A percentile compares a stretch with the other conserved stretches of the same genome.
Conservation (phyloP, 2,888 invertebrate species). For the Drosophila demipolita region DNA sequence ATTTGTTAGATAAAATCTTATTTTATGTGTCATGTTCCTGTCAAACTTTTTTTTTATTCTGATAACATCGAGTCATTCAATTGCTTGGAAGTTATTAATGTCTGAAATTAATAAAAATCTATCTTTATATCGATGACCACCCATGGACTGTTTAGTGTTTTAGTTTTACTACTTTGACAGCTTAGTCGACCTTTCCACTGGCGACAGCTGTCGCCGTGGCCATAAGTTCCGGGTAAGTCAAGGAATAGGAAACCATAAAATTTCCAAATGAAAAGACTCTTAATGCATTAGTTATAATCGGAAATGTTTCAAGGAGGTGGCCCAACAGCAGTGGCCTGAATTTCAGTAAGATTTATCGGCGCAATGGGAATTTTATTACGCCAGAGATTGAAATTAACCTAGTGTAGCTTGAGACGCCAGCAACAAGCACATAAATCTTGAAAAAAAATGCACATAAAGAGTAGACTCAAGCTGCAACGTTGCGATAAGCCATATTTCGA, state of each 20-base stretch:
- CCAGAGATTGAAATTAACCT: background rate
- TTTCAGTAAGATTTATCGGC: conserved; percentile 30
- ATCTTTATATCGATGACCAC: conserved; percentile 37
- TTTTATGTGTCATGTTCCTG: conserved; percentile 10
- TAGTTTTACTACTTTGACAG: conserved; percentile 61
- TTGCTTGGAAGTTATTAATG: conserved; percentile 74
- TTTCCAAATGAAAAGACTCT: conserved; percentile 67
- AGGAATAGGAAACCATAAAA: conserved; percentile 58
- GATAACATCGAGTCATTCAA: conserved; percentile 34
- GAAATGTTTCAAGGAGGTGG: conserved; percentile 6
- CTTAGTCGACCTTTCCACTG: conserved; percentile 7
- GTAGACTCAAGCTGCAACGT: background rate
- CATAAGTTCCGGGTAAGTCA: background rate
- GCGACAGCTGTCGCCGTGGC: conserved; percentile 62
- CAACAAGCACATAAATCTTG: background rate
- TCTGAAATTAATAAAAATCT: conserved; percentile 77
- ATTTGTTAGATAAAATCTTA: conserved; percentile 3
- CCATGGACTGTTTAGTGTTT: conserved; percentile 29
- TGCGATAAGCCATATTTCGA: background rate
- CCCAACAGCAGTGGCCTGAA: conserved; percentile 1
- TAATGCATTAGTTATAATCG: conserved; percentile 70
- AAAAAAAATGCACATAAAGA: background rate
- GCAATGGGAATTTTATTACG: conserved; percentile 1
- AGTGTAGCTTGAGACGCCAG: background rate
- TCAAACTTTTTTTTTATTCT: conserved; percentile 12